Evolutionary conservation across 1,140 invertebrate genomes (phyloP), one percentile per base, ranked within the genome.

Genomic region (Euschistus heros): DNA sequence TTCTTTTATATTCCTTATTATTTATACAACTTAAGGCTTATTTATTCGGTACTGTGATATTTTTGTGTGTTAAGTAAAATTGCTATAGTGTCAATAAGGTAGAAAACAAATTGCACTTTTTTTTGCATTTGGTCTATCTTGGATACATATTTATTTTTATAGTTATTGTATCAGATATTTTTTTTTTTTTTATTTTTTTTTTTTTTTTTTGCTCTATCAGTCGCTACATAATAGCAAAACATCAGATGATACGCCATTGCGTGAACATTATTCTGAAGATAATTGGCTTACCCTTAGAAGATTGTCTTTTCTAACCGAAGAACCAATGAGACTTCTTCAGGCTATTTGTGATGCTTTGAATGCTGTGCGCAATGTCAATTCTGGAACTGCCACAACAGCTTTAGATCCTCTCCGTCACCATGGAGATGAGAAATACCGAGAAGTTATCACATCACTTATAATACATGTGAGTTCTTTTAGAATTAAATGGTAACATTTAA

Each of bases 221-320:
- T 50, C 6, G 5, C n/a, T 50, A 17, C 6, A 18, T n/a, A 20
- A 5, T 17, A 22, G 20, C 5, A 57, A 57, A 14, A 57, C 54
- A 57, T 18, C 18, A 8, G 54, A 69, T n/a, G 71, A 75, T 66
- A 72, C 72, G 47, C 71, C 74, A 8, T 67, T 74, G 42, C 75
- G 75, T 65, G 76, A 77, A 17, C 76, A 80, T 64, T 72, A 66
- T 70, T 70, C 74, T 13, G 62, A 74, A 60, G 71, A 75, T 62
- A 70, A 74, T 10, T 73, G 76, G 18, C 77, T 93, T 20, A 92
- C 91, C 0, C 73, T 97, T 7, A 79, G 88, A 6, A 81, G 87
- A 63, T 80, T 96, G 47, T 78, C 84, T 65, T 81, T 92, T 20
- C 94, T 90, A 90, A 83, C 87, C 2, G 82, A 83, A 60, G 88